Evolutionary conservation across 2,888 invertebrate genomes (phyloP), one percentile per base, ranked within the genome.

Genomic region (Spilarctia lutea): DNA sequence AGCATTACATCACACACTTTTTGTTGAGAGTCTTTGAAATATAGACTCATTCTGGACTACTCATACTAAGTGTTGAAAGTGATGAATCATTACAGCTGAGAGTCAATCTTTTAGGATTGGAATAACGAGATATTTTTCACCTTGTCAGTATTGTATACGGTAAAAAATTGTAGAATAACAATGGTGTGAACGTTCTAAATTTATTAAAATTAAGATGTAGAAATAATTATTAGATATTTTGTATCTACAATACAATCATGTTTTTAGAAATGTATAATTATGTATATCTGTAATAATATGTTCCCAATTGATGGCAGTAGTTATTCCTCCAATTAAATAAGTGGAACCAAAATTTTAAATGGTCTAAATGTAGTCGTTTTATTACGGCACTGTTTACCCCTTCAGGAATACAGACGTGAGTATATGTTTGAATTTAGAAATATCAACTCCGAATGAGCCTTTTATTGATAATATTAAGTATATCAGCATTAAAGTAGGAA

Each of bases 1-100:
- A 81, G 75, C 82, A 85, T 88, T 86, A 84, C 85, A 82, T 87
- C 82, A 87, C 79, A 85, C 79, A 78, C 84, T 86, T 84, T 86
- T 86, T 85, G 80, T 87, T 73, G 68, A 77, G 78, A 81, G 82
- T 81, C 80, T 81, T 82, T 82, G 84, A 86, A 86, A 88, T 85
- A 83, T 83, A 81, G 81, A 76, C 76, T 77, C 73, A 75, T 80
- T 77, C 80, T 65, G 73, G 77, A 80, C 81, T 82, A 85, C 79
- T 85, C 76, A 77, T 78, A 73, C 48, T 72, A 76, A 78, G 79
- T 79, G 79, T 75, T 78, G 74, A 80, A 83, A 79, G 68, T 60
- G 71, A 82, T 84, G 78, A 82, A 83, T 83, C 76, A 81, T 77
- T 78, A 74, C 70, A 74, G 71, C 24, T 13, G 24, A 48, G 20